phyloP scores from a whole-genome alignment of 2,113 vertebrate genomes.

The Orycteropus afer region DNA sequence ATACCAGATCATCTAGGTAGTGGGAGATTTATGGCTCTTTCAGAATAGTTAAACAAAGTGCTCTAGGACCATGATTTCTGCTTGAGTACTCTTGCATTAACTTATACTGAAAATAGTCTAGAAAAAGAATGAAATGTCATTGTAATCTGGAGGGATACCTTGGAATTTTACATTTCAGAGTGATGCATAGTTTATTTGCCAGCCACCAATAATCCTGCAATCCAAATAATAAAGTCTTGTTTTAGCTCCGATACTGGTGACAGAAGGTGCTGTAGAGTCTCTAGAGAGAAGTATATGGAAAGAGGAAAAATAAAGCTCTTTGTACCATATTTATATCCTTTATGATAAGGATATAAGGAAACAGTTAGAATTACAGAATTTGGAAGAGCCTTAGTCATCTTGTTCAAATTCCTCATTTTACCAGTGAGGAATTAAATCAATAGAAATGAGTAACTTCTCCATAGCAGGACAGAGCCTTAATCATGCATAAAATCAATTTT shows the following conservation, averaged over 20 bases:
- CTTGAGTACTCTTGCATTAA: not conserved
- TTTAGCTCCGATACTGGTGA: not conserved
- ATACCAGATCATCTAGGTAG: not conserved
- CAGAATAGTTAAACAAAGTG: not conserved
- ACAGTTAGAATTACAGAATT: not conserved
- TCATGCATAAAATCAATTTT: not conserved
- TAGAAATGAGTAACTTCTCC: not conserved
- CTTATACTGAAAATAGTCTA: not conserved
- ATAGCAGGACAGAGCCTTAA: not conserved
- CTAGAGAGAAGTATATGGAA: not conserved
- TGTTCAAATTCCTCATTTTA: not conserved
- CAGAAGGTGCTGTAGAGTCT: not conserved
- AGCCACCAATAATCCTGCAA: not conserved
- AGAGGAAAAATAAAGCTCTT: not conserved
- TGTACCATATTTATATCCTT: not conserved
- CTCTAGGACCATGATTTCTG: not conserved
- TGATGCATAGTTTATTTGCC: not conserved
- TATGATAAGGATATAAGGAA: not conserved
- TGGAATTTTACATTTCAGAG: slow-evolving; percentile 28
- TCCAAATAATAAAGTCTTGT: not conserved
- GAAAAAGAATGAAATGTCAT: not conserved
- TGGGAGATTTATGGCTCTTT: not conserved
- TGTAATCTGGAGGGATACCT: not conserved
- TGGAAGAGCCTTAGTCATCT: not conserved
- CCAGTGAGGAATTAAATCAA: not conserved